phyloP scores from a whole-genome alignment of 2,797 vertebrate species.

The Myoxocephalus aenaeus region DNA sequence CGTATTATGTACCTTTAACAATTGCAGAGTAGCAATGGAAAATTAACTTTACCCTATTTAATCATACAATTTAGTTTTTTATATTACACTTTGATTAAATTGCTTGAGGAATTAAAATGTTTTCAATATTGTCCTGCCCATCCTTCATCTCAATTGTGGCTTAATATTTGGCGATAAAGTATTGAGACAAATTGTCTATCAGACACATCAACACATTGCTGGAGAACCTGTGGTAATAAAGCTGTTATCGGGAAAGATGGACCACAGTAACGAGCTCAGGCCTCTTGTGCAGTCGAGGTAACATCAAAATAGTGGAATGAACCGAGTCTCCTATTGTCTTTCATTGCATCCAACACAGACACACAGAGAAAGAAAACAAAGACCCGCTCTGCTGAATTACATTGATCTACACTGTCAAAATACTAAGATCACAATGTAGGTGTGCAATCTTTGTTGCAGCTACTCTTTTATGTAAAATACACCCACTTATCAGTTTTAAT shows the following conservation, averaged over 20 bases:
- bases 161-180: background rate
- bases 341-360: conserved; percentile 1
- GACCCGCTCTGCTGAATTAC: conserved; percentile 21
- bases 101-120: background rate
- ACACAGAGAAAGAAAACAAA: conserved; percentile 12
- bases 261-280: background rate
- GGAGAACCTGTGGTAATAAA: conserved; percentile 18
- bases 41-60: background rate
- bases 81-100: background rate
- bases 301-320: background rate
- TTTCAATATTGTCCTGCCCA: background rate
- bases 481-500: conserved; percentile 62
- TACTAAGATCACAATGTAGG: conserved; percentile 48
- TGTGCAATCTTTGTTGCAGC: conserved; percentile 52
- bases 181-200: background rate
- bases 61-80: background rate
- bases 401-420: conserved; percentile 37
- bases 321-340: background rate
- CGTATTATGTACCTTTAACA: background rate
- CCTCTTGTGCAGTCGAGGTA: conserved; percentile 5
- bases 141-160: background rate
- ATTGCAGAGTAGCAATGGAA: background rate
- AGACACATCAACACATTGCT: background rate
- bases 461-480: conserved; percentile 52
- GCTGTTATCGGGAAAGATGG: conserved; percentile 4